Base-by-base conservation (phyloP, 2,888 invertebrate species). In the Polydrusus cervinus region DNA sequence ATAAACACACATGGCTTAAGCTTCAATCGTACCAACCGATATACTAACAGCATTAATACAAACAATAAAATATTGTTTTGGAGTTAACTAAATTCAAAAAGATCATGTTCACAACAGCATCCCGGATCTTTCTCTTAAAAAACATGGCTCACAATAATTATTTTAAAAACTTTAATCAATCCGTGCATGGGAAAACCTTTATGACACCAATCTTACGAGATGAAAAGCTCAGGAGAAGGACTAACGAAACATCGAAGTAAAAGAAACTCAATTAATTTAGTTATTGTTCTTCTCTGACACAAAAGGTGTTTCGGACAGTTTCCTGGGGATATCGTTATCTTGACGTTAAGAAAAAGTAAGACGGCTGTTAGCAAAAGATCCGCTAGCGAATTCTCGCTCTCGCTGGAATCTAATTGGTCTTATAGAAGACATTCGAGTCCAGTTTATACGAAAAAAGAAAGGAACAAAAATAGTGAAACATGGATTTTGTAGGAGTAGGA, bases 241-340 rank as follows among this genome's bases (percentile, higher is more conserved):
- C 45, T 13, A 7, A 13, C 53, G 11, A 11, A 55, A 34, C 14
- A 57, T 11, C 40, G 47, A 16, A n/a, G 25, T 25, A 51, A 68
- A 57, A 40, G 57, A 68, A 68, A 68, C 57, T 25, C 68, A 68
- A 71, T 71, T 71, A 71, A 71, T 71, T 71, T 64, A 51, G 62
- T 53, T 71, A 62, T 64, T 71, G 62, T 64, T 49, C 16, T 43
- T 53, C 18, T 53, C 40, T 2, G 34, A 53, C 62, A 71, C 62
- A 62, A 71, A 53, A 64, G 71, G 71, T 62, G 71, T 64, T 70
- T 60, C 40, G 47, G 60, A 45, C 60, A 45, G 57, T 69, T 69
- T 69, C 69, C 69, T 30, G 47, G 20, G 69, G 60, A 69, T 57
- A 69, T 69, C 60, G 61, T 69, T 69, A 69, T 69, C 60, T 61